Evolutionary conservation across 2,888 invertebrate species (phyloP), one percentile per base, ranked within the genome.

Genomic region (Malacosoma neustria): DNA sequence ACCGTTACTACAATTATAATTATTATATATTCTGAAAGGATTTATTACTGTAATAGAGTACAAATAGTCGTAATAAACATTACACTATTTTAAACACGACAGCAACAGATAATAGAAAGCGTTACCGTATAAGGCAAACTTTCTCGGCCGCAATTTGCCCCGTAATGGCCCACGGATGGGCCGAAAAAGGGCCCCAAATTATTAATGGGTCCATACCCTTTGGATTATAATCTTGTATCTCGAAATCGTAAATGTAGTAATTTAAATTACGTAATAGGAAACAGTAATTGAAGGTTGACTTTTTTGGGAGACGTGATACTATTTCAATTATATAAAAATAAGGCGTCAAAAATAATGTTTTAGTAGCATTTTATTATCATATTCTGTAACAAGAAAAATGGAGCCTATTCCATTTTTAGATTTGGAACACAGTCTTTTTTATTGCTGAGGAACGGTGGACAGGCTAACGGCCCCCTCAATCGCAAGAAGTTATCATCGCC

Each of bases 141-240:
- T 71, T 73, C 72, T 52, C 49, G 56, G 63, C 67, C 48, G 54
- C 66, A 70, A 71, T 71, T 72, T 67, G 61, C 49, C 41, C 66
- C 65, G 55, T 74, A 72, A 72, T 64, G 56, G 64, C 59, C 22
- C 3, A 22, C 9, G 22, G 22, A 22, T 22, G 22, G 42, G 48
- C 43, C 45, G 60, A 52, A 59, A 65, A 67, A 65, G 62, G 48
- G 64, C 66, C 62, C n/a, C 56, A 61, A 62, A 67, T 66, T 61
- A 65, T 66, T 62, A 65, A 67, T 61, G 46, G 41, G 46, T 49
- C 62, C 59, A 68, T 67, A 46, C 34, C 37, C 44, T 35, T 32
- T 33, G 43, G 49, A 48, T 60, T 56, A 56, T 58, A 56, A 57
- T 59, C 54, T 54, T 41, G 46, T 45, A 37, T 35, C 35, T 47